Evolutionary conservation across 2,113 vertebrate species (phyloP), one percentile per base, ranked within the genome.

Genomic region (Lycaon pictus): DNA sequence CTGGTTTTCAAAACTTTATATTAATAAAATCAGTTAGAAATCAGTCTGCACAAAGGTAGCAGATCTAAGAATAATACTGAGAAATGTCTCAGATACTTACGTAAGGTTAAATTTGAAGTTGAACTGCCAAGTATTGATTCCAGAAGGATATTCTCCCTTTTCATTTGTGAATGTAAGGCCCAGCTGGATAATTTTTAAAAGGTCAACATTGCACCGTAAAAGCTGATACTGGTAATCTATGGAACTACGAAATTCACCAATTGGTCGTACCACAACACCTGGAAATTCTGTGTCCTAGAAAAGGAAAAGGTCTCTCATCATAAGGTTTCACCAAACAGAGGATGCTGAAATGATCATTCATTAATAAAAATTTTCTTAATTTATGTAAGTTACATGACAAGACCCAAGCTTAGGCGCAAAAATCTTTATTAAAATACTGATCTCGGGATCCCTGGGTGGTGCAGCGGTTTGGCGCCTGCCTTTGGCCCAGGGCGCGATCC

Each of bases 91-190:
- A 51, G 29, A 58, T 79, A 0, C 99, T 95, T 98, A 99, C 99
- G 99, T 99, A 4, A 99, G 99, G 97, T 99, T 99, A 98, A 99
- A 99, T 96, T 99, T 99, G 98, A 99, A 99, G 99, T 99, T 99
- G 96, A 99, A 99, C 98, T 99, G 99, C 99, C 99, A 99, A 4
- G 99, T 99, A 32, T 99, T 99, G 72, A 99, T 99, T 90, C 99
- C 99, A 0, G 99, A 99, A 23, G 99, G 99, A 97, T 99, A 99
- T 81, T 99, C 99, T 22, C 99, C 99, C 23, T 99, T 99, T 97
- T 99, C 99, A 11, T 99, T 99, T 96, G 99, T 99, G 98, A 99
- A 99, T 2, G 99, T 99, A 69, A 99, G 99, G 22, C 99, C 99
- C 17, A 99, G 99, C 98, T 99, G 99, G 98, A 99, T 99, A 90